Base-by-base conservation (phyloP, 1,140 invertebrate genomes). In the Papilio polytes region DNA sequence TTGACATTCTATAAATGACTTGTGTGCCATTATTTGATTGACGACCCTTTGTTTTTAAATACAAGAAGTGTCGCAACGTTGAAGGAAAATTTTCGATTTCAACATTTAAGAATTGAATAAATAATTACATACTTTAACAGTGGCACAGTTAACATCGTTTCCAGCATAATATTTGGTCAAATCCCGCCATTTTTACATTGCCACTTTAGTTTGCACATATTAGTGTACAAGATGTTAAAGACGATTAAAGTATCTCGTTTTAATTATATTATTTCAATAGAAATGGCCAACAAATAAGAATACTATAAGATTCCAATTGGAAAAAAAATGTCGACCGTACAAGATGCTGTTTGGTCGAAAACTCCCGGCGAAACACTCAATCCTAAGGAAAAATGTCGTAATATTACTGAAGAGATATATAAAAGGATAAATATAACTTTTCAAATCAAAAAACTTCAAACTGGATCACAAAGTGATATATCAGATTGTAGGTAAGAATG, bases 341-440 rank as follows among this genome's bases (percentile, higher is more conserved):
- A 88, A 79, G 87, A 91, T 12, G 82, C 82, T 8, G 74, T 86
- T 41, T 94, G 91, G 92, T 84, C 88, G 3, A 83, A 80, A 36
- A 82, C 91, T 13, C 18, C 84, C 9, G 86, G 82, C 44, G 87
- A 92, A 72, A 81, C 83, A 10, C 78, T 91, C 13, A 84, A 92
- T 78, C 85, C 91, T 0, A 94, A 91, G 63, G 92, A 95, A 81
- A 95, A 95, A 87, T 95, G 94, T 87, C 86, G 87, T 18, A 91
- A 95, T 82, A 95, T 95, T 9, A 90, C 94, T 10, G 92, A 94
- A 72, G 94, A 95, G 80, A 95, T 95, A 82, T 95, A 95, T 77
- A 95, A 95, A 72, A 89, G 94, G 77, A 95, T 95, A 66, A 92
- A 95, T 84, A 93, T 95, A 79, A 95, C 94, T 1, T 95, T 95